Base-by-base conservation (phyloP, 2,113 vertebrate genomes). In the Cettia cetti region DNA sequence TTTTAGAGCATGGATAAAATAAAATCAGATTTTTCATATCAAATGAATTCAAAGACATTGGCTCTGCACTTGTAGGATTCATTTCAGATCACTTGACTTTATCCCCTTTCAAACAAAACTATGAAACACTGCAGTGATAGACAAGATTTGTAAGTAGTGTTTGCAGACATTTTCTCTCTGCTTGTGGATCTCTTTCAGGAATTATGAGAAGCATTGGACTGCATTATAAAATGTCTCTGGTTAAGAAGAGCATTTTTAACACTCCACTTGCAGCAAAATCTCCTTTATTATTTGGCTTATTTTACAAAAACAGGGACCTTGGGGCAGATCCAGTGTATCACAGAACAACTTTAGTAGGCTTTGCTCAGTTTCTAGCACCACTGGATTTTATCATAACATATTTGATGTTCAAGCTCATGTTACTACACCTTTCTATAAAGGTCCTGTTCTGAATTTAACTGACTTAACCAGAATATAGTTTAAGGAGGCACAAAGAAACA, bases 31-130 rank as follows among this genome's bases (percentile, higher is more conserved):
- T 82, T 95, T 79, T 85, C 82, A 82, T 42, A 49, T 69, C 50
- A 47, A 85, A 95, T 39, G 24, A 69, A 79, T 77, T 61, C 9
- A 50, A 86, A 89, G 50, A 44, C 66, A 76, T 49, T 4, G 6
- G 26, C 30, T 85, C 57, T 88, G 49, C 42, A 70, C 39, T 86
- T 87, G 50, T 39, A 13, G 7, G 84, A 92, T 80, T 80, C 2
- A 77, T 82, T 95, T 84, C 53, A 57, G 86, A 85, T 91, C 57
- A 76, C 57, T 94, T 82, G 83, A 89, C 14, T 91, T 86, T 63
- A 86, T 80, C 42, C n/a, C 27, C 31, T 79, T 85, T 65, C 53
- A 92, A 87, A 72, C 37, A 92, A 92, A 84, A 27, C 49, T 78
- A 17, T 87, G 88, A 92, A 61, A 69, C n/a, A 85, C 16, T 0